phyloP scores from a whole-genome alignment of 1,140 invertebrate genomes.

The Drosophila pseudoobscura region DNA sequence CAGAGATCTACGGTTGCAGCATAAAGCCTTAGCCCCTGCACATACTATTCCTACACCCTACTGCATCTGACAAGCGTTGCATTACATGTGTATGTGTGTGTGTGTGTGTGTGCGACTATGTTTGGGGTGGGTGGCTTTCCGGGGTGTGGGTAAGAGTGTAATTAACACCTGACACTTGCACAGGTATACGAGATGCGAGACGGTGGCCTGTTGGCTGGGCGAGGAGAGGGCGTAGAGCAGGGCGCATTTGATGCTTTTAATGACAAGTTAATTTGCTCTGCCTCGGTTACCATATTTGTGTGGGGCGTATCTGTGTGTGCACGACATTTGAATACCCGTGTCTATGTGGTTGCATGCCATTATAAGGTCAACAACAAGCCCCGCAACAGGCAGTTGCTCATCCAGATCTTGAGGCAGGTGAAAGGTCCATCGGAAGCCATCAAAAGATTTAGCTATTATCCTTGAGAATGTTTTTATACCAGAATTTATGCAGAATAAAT shows the following conservation, averaged over 20 bases:
- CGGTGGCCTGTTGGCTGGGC: too few species aligned
- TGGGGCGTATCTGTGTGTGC: constrained; percentile 3
- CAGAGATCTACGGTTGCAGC: too few species aligned
- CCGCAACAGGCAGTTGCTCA: too few species aligned
- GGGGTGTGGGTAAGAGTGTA: constrained; percentile 34
- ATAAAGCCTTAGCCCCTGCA: too few species aligned
- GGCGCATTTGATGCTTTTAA: constrained; percentile 65
- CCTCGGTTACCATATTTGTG: not conserved
- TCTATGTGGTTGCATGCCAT: too few species aligned
- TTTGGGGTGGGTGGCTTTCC: constrained; percentile 1
- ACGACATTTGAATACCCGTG: constrained; percentile 15
- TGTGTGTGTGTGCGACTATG: not conserved
- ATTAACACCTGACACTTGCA: constrained; percentile 67
- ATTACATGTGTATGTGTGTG: not conserved
- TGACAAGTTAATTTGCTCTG: constrained; percentile 66
- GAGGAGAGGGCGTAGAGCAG: not conserved
- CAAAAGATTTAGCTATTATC: too few species aligned
- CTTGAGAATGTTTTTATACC: too few species aligned
- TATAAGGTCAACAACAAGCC: too few species aligned
- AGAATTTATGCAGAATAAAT: too few species aligned
- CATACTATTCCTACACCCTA: constrained; percentile 29
- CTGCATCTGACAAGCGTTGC: constrained; percentile 46
- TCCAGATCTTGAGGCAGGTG: too few species aligned
- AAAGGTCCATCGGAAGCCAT: too few species aligned
- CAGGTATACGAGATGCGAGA: constrained; percentile 14